Evolutionary conservation across 2,888 invertebrate species (phyloP).

Genomic region (Myopa tessellatipennis): DNA sequence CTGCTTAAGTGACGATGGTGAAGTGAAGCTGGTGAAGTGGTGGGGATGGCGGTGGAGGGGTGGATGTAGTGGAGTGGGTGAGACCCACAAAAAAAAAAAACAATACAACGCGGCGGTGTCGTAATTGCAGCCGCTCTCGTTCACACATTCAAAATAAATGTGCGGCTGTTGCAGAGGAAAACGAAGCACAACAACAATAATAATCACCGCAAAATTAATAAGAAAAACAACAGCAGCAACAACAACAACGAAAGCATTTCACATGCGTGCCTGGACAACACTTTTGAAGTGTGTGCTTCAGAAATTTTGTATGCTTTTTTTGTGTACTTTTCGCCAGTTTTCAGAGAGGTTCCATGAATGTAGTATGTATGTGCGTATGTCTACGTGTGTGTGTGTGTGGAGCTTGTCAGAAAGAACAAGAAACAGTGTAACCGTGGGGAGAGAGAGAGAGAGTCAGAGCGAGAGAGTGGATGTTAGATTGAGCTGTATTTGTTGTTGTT

Average conservation of each 20-base stretch:
- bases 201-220: neutral
- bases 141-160: neutral
- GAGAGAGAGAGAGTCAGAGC: too few species aligned
- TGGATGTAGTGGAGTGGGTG: neutral
- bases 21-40: too few species aligned
- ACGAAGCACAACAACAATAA: neutral
- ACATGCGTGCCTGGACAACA: slow-evolving; percentile 14
- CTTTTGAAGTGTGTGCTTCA: neutral
- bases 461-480: too few species aligned
- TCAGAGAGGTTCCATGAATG: neutral
- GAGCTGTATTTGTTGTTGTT: too few species aligned
- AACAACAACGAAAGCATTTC: neutral
- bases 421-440: too few species aligned
- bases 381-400: too few species aligned
- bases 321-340: neutral
- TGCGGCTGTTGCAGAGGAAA: too few species aligned
- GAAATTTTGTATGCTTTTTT: neutral
- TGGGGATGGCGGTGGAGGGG: too few species aligned
- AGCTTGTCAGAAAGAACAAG: too few species aligned
- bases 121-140: slow-evolving; percentile 2
- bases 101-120: neutral
- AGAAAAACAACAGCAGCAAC: neutral
- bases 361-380: neutral
- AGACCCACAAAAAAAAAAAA: neutral
- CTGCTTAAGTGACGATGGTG: too few species aligned